phyloP scores from a whole-genome alignment of 2,888 invertebrate species.

The Candidula unifasciata region DNA sequence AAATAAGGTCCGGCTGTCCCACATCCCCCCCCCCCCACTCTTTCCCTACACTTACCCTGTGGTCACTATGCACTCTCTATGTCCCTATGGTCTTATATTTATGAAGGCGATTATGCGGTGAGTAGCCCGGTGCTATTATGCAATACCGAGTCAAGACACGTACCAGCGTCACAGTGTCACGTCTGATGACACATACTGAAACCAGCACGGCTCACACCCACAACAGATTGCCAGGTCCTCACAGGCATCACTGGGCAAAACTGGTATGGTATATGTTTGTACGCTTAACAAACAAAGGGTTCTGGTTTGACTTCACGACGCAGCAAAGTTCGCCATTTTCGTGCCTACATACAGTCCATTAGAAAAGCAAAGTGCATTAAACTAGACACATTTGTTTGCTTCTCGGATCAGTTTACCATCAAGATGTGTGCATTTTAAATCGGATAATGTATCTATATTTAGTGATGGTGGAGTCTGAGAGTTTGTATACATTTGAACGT shows the following conservation, averaged over 20 bases:
- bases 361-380: neutral
- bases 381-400: constrained; percentile 23
- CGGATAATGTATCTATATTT: constrained; percentile 3
- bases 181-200: neutral
- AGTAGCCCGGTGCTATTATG: too few relatives aligned
- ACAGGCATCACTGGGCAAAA: neutral
- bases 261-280: neutral
- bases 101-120: too few relatives aligned
- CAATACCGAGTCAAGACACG: neutral
- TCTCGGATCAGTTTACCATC: constrained; percentile 1
- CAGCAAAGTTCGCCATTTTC: neutral
- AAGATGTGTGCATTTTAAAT: neutral
- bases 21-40: too few relatives aligned
- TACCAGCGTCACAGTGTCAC: neutral
- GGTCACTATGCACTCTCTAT: too few relatives aligned
- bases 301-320: neutral
- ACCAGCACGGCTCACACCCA: neutral
- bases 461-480: neutral
- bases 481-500: neutral
- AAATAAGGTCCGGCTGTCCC: too few relatives aligned
- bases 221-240: neutral
- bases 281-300: neutral
- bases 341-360: neutral
- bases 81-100: too few relatives aligned
- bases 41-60: too few relatives aligned